Evolutionary conservation across 2,797 vertebrate species (phyloP).

Genomic region (Lindbergichthys nudifrons): DNA sequence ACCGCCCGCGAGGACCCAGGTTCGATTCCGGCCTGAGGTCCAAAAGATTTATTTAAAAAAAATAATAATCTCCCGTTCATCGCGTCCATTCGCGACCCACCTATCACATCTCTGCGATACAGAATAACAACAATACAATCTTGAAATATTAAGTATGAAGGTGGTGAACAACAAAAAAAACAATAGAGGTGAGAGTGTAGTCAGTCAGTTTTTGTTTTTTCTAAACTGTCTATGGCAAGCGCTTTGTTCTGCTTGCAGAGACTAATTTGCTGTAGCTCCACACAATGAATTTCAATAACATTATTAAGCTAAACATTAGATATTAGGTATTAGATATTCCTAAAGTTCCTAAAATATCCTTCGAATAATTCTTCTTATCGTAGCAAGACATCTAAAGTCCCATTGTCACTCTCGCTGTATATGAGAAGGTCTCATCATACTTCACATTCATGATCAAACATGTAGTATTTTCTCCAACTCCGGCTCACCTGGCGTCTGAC

Average conservation of each 20-base stretch:
- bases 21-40: too few relatives aligned
- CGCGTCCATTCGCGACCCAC: too few relatives aligned
- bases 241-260: too few relatives aligned
- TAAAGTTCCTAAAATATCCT: conserved; percentile 19
- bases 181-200: too few relatives aligned
- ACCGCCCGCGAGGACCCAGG: too few relatives aligned
- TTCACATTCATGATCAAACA: not conserved
- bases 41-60: too few relatives aligned
- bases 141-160: not conserved
- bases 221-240: too few relatives aligned
- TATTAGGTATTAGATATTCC: not conserved
- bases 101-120: too few relatives aligned
- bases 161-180: too few relatives aligned
- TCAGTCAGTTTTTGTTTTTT: too few relatives aligned
- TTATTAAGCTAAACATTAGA: conserved; percentile 16
- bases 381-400: conserved; percentile 8
- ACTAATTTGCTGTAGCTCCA: not conserved
- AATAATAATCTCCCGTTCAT: too few relatives aligned
- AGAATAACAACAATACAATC: not conserved
- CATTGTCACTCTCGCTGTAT: conserved; percentile 8
- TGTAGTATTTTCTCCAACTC: not conserved
- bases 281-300: not conserved
- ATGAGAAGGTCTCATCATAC: not conserved
- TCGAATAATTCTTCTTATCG: not conserved
- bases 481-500: conserved; percentile 90